Conservation (phyloP, 2,888 invertebrate genomes). For the Petrophora chlorosata region DNA sequence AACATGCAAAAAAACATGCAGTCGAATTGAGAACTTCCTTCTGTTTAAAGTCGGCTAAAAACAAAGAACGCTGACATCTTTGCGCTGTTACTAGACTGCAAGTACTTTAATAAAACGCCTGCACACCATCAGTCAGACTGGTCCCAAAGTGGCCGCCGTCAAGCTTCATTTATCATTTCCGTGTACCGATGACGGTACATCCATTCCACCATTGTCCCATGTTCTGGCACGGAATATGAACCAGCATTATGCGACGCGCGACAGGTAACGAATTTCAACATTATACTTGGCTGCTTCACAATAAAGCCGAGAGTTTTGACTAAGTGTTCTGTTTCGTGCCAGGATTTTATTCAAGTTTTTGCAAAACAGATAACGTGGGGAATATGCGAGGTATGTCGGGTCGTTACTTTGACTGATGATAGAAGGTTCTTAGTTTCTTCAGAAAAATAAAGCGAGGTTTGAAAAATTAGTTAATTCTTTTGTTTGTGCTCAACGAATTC, state of each 20-base stretch:
- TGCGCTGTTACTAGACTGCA: too few species aligned
- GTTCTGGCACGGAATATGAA: conserved; percentile 27
- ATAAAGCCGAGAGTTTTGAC: conserved; percentile 20
- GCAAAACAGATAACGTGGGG: conserved; percentile 3
- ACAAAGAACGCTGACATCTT: too few species aligned
- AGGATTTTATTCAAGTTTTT: conserved; percentile 20
- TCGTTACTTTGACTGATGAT: conserved; percentile 1
- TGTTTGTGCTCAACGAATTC: too few species aligned
- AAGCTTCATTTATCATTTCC: conserved; percentile 48
- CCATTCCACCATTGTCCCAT: conserved; percentile 53
- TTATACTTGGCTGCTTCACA: conserved; percentile 29
- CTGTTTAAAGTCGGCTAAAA: too few species aligned
- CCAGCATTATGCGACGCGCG: conserved; percentile 27
- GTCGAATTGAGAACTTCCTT: too few species aligned
- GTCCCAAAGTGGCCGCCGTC: conserved; percentile 24
- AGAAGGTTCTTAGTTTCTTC: background rate
- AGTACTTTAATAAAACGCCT: conserved; percentile 1
- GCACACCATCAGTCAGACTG: conserved; percentile 21
- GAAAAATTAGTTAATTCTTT: too few species aligned
- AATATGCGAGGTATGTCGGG: conserved; percentile 4
- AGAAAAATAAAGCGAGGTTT: too few species aligned
- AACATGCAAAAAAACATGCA: too few species aligned
- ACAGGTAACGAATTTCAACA: conserved; percentile 53
- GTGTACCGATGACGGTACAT: conserved; percentile 55
- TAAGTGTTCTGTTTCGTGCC: conserved; percentile 22